Evolutionary conservation across 2,113 vertebrate genomes (phyloP), one percentile per base, ranked within the genome.

Genomic region (Mungos mungo): DNA sequence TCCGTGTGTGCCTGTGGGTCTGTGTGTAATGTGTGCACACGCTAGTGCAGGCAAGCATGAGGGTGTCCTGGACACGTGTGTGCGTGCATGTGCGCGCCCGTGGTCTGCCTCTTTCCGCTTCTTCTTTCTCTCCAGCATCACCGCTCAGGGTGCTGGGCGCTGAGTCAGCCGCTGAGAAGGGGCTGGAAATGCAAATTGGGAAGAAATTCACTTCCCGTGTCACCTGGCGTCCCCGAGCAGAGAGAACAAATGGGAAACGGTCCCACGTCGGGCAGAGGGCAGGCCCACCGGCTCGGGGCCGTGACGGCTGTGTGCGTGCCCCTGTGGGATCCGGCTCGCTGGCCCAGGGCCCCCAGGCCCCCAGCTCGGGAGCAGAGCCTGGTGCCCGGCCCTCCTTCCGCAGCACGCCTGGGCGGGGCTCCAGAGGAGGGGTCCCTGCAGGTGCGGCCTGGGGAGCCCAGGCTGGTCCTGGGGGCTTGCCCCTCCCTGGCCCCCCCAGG

Each of bases 251-350:
- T 21, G 69, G 79, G 71, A 74, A 76, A 82, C 23, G 1, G 21
- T 33, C 35, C 2, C 63, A 21, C 52, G 52, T 65, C 66, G 27
- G 9, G 7, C 13, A 41, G 25, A 35, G 41, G 79, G 31, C 6
- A 1, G 41, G 7, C 1, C 4, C 4, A 2, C 8, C 47, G 25
- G 11, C 15, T 52, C 19, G 0, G 57, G 38, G 38, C 65, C 0
- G 10, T 69, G 41, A 16, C 0, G 12, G 23, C 4, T 0, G 2
- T 12, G 3, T 3, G 2, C 45, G 41, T 16, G 13, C 23, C n/a
- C 23, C 80, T 27, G 9, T 0, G 1, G 65, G 5, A 12, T 3
- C 33, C 27, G 60, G 66, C n/a, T 10, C 13, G 5, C 41, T 8
- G 4, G 21, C 74, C 41, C 16, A 0, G 77, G 25, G 29, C 0